Evolutionary conservation across 2,797 vertebrate genomes (phyloP).

Genomic region (Myotis daubentonii): DNA sequence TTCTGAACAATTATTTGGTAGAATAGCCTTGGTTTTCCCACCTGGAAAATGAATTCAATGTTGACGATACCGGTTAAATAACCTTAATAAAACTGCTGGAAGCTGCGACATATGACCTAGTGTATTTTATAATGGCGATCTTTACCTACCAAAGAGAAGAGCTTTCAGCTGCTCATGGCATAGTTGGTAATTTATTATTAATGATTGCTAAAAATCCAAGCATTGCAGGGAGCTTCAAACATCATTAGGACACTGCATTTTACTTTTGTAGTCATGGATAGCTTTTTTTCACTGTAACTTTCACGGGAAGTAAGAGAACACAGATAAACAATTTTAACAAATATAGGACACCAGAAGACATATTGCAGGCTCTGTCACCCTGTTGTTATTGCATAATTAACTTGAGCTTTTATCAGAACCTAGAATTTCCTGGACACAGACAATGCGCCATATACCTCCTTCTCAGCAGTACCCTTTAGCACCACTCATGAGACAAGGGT

Average conservation of each 20-base stretch:
- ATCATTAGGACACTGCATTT: constrained; percentile 7
- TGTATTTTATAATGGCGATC: constrained; percentile 44
- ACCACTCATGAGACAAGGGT: not conserved
- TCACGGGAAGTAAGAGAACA: constrained; percentile 24
- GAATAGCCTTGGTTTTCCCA: constrained; percentile 51
- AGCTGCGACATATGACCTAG: not conserved
- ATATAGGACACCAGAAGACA: not conserved
- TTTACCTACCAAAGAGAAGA: constrained; percentile 24
- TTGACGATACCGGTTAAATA: not conserved
- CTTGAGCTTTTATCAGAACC: not conserved
- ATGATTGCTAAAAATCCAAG: constrained; percentile 57
- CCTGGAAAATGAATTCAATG: constrained; percentile 16
- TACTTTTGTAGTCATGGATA: constrained; percentile 34
- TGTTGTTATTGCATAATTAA: constrained; percentile 21
- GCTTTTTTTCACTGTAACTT: constrained; percentile 69
- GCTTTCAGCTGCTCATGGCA: not conserved
- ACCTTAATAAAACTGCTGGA: constrained; percentile 4
- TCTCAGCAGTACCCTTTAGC: not conserved
- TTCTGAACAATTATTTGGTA: not conserved
- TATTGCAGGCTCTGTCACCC: not conserved
- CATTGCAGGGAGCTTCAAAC: constrained; percentile 44
- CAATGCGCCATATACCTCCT: not conserved
- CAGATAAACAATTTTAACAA: constrained; percentile 41
- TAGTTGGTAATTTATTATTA: constrained; percentile 46
- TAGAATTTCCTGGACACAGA: constrained; percentile 9